These are phyloP conservation scores for Lithobates sylvaticus DNA, from an alignment of 2,797 vertebrate species.

Conservation along the genomic window DNA sequence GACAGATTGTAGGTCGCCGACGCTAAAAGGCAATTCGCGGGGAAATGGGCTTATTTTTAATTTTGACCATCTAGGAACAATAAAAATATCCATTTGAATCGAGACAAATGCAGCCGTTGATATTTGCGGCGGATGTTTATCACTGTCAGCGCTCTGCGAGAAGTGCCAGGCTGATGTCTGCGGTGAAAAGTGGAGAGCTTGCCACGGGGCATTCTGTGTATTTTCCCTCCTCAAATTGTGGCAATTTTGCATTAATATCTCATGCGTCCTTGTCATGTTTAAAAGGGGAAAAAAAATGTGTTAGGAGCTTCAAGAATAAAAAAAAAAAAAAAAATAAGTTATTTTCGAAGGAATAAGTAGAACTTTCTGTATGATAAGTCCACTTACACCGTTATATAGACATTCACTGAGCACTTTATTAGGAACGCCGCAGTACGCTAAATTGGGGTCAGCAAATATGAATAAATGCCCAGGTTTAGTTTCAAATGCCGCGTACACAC, in stretches of 20 bases:
- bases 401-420: too few species aligned
- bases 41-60: constrained; percentile 62
- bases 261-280: constrained; percentile 9
- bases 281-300: background rate
- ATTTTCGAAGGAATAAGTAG: too few species aligned
- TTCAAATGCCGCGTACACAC: too few species aligned
- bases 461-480: too few species aligned
- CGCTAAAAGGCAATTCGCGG: constrained; percentile 57
- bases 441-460: too few species aligned
- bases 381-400: too few species aligned
- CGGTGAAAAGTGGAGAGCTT: constrained; percentile 39
- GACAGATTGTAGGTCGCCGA: constrained; percentile 59
- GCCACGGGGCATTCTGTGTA: constrained; percentile 55
- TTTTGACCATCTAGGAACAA: constrained; percentile 61
- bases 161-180: constrained; percentile 58
- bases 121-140: constrained; percentile 62
- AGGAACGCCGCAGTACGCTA: too few species aligned
- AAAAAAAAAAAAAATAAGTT: too few species aligned
- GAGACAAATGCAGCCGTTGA: constrained; percentile 61
- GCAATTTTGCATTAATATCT: constrained; percentile 55
- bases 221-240: constrained; percentile 48
- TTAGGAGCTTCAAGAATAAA: background rate
- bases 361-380: too few species aligned
- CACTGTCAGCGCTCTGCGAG: constrained; percentile 45
- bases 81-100: constrained; percentile 59